Percentiles rank a stretch among this genome's conserved stretches.
phyloP scores from a whole-genome alignment of 2,113 vertebrate species.

The rat (Rattus norvegicus) region GRCr8 NC_086035.1:20444001-20444500 shows the following conservation, averaged over 20 bases:
- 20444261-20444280: not conserved
- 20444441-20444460: not conserved
- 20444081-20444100: not conserved
- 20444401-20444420: not conserved
- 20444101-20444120: not conserved
- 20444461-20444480: not conserved
- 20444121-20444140: not conserved
- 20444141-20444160: not conserved
- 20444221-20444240: not conserved
- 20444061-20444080: too few species aligned
- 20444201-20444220: not conserved
- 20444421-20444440: too few species aligned
- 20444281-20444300: conserved; percentile 36
- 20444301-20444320: conserved; percentile 13
- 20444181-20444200: not conserved
- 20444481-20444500: not conserved
- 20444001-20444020: not conserved
- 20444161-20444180: too few species aligned
- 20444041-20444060: too few species aligned
- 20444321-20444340: not conserved
- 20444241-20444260: conserved; percentile 43
- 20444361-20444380: not conserved
- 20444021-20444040: not conserved
- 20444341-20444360: not conserved
- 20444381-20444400: not conserved